Evolutionary conservation across 2,888 invertebrate genomes (phyloP).

Genomic region (Xestobium rufovillosum): DNA sequence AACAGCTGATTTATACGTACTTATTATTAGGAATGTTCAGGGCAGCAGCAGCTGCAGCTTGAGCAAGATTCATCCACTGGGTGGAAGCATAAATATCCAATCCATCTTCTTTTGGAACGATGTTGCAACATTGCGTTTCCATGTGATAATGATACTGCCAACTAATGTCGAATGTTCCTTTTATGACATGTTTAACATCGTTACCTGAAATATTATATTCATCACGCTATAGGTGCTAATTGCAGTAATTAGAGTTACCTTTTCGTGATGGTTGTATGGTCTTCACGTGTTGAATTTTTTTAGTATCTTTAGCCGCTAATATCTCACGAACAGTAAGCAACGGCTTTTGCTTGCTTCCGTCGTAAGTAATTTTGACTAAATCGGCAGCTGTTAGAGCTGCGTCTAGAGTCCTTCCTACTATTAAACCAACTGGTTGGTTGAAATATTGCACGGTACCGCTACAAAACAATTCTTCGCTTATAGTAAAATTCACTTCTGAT

Average conservation of each 20-base stretch:
- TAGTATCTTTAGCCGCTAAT: slow-evolving; percentile 42
- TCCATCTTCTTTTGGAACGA: slow-evolving; percentile 59
- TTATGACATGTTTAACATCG: slow-evolving; percentile 45
- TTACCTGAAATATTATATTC: slow-evolving; percentile 21
- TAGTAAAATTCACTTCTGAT: slow-evolving; percentile 10
- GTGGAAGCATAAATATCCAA: slow-evolving; percentile 55
- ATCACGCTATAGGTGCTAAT: background rate
- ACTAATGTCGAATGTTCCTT: slow-evolving; percentile 51
- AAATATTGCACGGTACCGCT: slow-evolving; percentile 52
- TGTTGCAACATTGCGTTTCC: slow-evolving; percentile 62
- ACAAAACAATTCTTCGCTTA: slow-evolving; percentile 47
- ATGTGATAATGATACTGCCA: slow-evolving; percentile 71
- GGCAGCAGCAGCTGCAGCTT: slow-evolving; percentile 47
- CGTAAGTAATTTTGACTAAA: slow-evolving; percentile 52
- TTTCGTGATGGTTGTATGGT: slow-evolving; percentile 37
- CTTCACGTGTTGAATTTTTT: slow-evolving; percentile 41
- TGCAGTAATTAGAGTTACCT: slow-evolving; percentile 23
- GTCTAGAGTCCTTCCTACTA: slow-evolving; percentile 57
- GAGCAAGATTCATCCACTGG: slow-evolving; percentile 57
- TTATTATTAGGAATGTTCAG: slow-evolving; percentile 52
- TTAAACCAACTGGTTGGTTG: slow-evolving; percentile 67
- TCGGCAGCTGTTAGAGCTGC: slow-evolving; percentile 53
- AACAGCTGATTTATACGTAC: slow-evolving; percentile 52
- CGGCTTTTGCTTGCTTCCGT: slow-evolving; percentile 41
- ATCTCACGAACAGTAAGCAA: slow-evolving; percentile 47